Percentiles rank a stretch among this genome's conserved stretches.
These are phyloP conservation scores for Aurelia aurita DNA, from an alignment of 30 jellyfish, hydroid and myxozoan genomes.

Conservation along the genomic window DNA sequence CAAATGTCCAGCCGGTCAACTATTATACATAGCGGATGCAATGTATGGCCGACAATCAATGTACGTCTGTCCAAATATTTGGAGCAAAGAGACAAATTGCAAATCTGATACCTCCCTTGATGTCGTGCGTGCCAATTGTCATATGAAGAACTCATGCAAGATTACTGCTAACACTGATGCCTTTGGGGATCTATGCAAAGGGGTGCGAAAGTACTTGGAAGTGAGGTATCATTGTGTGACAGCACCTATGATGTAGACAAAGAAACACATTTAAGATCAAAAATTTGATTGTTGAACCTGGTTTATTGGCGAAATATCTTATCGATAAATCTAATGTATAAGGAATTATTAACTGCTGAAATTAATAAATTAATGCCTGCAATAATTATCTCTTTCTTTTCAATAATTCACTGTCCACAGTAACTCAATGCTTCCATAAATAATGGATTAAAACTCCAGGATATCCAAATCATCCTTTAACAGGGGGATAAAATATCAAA, in stretches of 20 bases:
- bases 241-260: background rate
- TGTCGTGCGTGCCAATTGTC: slow-evolving; percentile 50
- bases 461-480: too few relatives aligned
- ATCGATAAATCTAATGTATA: too few relatives aligned
- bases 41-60: slow-evolving; percentile 60
- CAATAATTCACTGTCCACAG: too few relatives aligned
- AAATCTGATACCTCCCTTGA: slow-evolving; percentile 43
- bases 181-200: slow-evolving; percentile 64
- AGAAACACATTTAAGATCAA: background rate
- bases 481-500: too few relatives aligned
- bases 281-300: background rate
- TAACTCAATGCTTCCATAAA: too few relatives aligned
- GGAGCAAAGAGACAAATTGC: slow-evolving; percentile 45
- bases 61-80: slow-evolving; percentile 46
- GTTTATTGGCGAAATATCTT: background rate
- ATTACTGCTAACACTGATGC: slow-evolving; percentile 30
- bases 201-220: slow-evolving; percentile 53
- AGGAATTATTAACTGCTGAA: too few relatives aligned
- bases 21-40: slow-evolving; percentile 46
- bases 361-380: too few relatives aligned
- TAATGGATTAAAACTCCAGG: too few relatives aligned
- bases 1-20: slow-evolving; percentile 52
- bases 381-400: too few relatives aligned
- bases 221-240: slow-evolving; percentile 55
- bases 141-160: slow-evolving; percentile 51